Percentiles rank a stretch among this genome's conserved stretches.
phyloP scores from a whole-genome alignment of 2,888 invertebrate genomes.

The Siphlonurus alternatus region DNA sequence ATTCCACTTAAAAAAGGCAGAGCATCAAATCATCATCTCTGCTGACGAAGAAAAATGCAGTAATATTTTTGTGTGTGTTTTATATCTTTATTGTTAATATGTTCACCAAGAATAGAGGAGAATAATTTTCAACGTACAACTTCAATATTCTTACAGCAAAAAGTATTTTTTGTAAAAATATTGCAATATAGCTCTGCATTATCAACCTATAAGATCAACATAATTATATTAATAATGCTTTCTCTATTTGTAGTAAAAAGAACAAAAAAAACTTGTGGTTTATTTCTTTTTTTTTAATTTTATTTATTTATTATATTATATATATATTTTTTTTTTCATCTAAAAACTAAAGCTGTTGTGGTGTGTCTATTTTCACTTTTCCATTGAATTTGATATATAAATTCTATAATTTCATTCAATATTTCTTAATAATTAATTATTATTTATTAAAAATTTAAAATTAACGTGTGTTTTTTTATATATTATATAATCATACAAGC shows the following conservation, averaged over 20 bases:
- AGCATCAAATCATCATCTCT: background rate
- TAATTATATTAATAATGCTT: background rate
- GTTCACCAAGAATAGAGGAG: background rate
- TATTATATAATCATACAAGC: background rate
- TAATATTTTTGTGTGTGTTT: background rate
- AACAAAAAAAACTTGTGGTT: background rate
- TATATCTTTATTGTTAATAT: background rate
- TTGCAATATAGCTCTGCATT: background rate
- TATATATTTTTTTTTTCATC: background rate
- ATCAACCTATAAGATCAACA: background rate
- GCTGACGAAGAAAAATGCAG: background rate
- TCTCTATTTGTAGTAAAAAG: background rate
- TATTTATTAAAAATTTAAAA: background rate
- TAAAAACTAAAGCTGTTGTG: background rate
- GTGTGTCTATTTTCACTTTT: background rate
- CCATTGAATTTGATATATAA: background rate
- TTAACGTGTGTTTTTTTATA: background rate
- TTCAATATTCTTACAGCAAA: background rate
- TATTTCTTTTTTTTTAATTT: background rate
- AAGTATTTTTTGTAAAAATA: conserved; percentile 2
- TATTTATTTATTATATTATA: background rate
- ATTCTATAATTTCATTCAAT: background rate
- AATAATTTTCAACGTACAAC: background rate
- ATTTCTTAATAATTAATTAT: background rate
- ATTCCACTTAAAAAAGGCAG: background rate